Base-by-base conservation (phyloP, 2,113 vertebrate genomes). In the Gymnarchus niloticus region DNA sequence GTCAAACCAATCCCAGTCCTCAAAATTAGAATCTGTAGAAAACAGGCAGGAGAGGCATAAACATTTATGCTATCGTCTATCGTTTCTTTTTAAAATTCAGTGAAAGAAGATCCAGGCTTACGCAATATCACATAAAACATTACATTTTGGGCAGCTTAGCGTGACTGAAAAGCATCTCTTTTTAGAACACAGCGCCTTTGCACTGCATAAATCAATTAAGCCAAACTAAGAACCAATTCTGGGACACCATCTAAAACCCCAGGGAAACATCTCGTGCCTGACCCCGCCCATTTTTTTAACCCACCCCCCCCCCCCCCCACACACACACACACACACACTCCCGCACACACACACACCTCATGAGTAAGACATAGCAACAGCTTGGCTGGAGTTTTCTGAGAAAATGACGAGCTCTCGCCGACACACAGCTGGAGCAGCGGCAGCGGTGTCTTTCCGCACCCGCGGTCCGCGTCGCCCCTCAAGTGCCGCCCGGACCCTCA, bases 401-500 rank as follows among this genome's bases (percentile, higher is more conserved):
- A 61, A 81, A 65, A 82, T 25, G 28, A 46, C 28, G 6, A 19
- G 33, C 37, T 56, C 33, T 41, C 65, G n/a, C 37, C 37, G 46
- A 33, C 21, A 48, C 49, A 51, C 57, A 1, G 51, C 49, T 56
- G 81, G 37, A 46, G 85, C 33, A 52, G 48, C 44, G 28, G 46
- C 25, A 21, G 33, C 19, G 19, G 69, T 19, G 6, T 12, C 57
- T 56, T 8, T 46, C 25, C 56, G 44, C 48, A 25, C 48, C 19
- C 49, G 23, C 10, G 78, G n/a, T 49, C 59, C 65, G 46, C 59
- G 73, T 76, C 80, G n/a, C 56, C 9, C 46, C 25, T n/a, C 23
- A 56, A 46, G 65, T 3, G 69, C 14, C 69, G 25, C 86, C 54
- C 59, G 59, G 86, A 88, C 90, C 87, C 90, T 95, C 94, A 97